Percentiles rank a stretch among this genome's conserved stretches.
Evolutionary conservation across 1,140 invertebrate species (phyloP).

Genomic region (Paramacrobiotus metropolitanus): DNA sequence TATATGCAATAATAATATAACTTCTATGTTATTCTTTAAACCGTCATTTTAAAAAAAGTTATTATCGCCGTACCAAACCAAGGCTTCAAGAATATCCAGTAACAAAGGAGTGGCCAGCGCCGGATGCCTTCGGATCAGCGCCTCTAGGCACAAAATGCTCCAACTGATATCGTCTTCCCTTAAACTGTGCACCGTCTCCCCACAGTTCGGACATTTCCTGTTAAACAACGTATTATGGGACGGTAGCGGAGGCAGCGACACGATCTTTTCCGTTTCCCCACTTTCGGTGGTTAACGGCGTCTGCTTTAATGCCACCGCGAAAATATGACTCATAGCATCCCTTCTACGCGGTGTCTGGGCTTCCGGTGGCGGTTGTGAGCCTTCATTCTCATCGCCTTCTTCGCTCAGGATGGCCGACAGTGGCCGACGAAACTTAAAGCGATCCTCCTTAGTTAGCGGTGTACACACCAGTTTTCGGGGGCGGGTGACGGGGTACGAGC

Average conservation of each 20-base stretch:
- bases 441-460: not conserved
- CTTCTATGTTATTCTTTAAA: too few species aligned
- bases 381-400: not conserved
- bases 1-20: too few species aligned
- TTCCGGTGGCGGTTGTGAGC: constrained; percentile 1
- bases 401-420: constrained; percentile 9
- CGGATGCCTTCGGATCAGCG: constrained; percentile 85
- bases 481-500: not conserved
- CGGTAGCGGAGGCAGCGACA: constrained; percentile 7
- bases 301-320: constrained; percentile 36
- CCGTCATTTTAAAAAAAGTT: constrained; percentile 4
- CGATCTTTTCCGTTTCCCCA: constrained; percentile 2
- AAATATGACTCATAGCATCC: constrained; percentile 10
- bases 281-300: constrained; percentile 32
- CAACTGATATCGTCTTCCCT: constrained; percentile 87
- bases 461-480: not conserved
- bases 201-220: constrained; percentile 26
- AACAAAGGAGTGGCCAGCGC: constrained; percentile 68
- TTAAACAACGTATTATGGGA: constrained; percentile 11
- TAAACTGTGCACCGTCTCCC: constrained; percentile 62
- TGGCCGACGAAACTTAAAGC: constrained; percentile 6
- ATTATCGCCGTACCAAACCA: constrained; percentile 44
- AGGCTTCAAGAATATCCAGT: constrained; percentile 64
- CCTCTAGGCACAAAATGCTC: constrained; percentile 73
- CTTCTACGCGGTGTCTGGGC: not conserved